Evolutionary conservation across 2,113 vertebrate genomes (phyloP).

Genomic region (Phyllostomus hastatus): DNA sequence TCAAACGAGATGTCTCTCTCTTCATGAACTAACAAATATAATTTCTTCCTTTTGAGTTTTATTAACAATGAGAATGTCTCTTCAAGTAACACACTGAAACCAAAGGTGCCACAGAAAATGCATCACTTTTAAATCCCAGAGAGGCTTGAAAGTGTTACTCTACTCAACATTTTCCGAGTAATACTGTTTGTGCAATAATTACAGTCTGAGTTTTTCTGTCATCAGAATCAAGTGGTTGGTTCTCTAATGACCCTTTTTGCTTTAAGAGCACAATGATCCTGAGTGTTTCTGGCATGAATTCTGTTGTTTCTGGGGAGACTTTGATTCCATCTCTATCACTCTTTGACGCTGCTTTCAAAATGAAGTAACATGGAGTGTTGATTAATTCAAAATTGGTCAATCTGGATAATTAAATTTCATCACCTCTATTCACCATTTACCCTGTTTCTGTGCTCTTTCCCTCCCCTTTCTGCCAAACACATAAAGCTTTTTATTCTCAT

Average conservation of each 20-base stretch:
- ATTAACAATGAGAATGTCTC: slow-evolving; percentile 44
- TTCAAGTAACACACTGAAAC: slow-evolving; percentile 35
- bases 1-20: slow-evolving; percentile 42
- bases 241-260: neutral
- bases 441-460: neutral
- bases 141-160: neutral
- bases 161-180: slow-evolving; percentile 36
- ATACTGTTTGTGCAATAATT: slow-evolving; percentile 31
- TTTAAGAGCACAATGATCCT: neutral
- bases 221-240: slow-evolving; percentile 39
- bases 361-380: neutral
- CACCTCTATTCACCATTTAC: neutral
- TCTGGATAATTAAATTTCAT: neutral
- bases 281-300: neutral
- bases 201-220: slow-evolving; percentile 5
- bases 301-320: neutral
- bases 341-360: slow-evolving; percentile 21
- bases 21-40: slow-evolving; percentile 37
- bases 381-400: neutral
- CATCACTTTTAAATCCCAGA: slow-evolving; percentile 11
- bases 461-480: neutral
- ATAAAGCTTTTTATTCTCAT: neutral
- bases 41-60: slow-evolving; percentile 53
- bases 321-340: neutral
- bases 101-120: slow-evolving; percentile 26